phyloP scores from a whole-genome alignment of 2,888 invertebrate genomes.

The Melanophora roralis region DNA sequence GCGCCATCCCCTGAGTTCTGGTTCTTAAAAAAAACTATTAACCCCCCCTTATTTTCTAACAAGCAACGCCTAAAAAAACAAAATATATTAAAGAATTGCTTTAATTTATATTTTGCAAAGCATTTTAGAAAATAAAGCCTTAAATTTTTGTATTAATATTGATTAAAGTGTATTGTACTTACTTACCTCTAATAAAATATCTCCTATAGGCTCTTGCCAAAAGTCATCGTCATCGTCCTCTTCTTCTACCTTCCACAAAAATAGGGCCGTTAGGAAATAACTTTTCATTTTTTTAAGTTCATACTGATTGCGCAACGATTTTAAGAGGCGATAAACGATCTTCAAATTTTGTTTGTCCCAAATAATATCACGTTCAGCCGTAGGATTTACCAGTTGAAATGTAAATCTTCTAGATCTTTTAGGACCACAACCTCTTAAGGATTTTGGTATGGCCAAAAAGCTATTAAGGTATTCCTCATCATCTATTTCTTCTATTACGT shows the following conservation, averaged over 20 bases:
- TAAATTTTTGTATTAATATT: too few species aligned
- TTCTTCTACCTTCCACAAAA: slow-evolving; percentile 60
- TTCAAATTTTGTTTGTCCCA: slow-evolving; percentile 63
- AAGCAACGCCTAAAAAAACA: too few species aligned
- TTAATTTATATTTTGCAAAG: too few species aligned
- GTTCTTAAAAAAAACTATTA: too few species aligned
- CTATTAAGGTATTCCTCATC: slow-evolving; percentile 32
- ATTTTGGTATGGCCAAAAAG: slow-evolving; percentile 65
- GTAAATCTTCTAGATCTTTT: not conserved
- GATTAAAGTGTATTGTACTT: too few species aligned
- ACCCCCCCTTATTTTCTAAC: too few species aligned
- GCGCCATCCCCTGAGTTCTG: too few species aligned
- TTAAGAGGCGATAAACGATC: slow-evolving; percentile 64
- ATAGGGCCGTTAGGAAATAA: slow-evolving; percentile 66
- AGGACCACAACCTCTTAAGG: slow-evolving; percentile 8
- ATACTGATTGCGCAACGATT: slow-evolving; percentile 64
- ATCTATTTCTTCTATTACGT: not conserved
- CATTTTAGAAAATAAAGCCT: too few species aligned
- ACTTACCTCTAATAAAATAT: slow-evolving; percentile 65
- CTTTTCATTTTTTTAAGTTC: slow-evolving; percentile 64
- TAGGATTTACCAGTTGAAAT: slow-evolving; percentile 64
- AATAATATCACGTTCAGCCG: slow-evolving; percentile 62
- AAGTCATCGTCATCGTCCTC: slow-evolving; percentile 2
- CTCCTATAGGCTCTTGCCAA: slow-evolving; percentile 59
- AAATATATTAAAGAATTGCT: too few species aligned